phyloP scores from a whole-genome alignment of 2,888 invertebrate species.

The Teleogryllus oceanicus region DNA sequence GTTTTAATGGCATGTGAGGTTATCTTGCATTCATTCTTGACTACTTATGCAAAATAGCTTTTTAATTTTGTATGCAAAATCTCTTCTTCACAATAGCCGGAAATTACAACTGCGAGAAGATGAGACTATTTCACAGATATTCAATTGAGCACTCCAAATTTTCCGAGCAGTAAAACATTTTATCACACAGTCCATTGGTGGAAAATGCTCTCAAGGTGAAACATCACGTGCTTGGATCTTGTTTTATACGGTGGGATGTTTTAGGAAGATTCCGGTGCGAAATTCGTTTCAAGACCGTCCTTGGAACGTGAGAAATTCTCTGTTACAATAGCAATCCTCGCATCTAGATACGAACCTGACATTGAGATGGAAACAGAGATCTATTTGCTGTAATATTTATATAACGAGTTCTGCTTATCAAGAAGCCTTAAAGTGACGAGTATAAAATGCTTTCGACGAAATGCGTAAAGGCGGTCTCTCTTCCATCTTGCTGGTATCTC shows the following conservation, averaged over 20 bases:
- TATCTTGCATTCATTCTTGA: too few species aligned
- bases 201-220: not conserved
- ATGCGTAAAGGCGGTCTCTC: too few species aligned
- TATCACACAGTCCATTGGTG: conserved; percentile 1
- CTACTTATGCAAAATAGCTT: too few species aligned
- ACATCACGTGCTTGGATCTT: not conserved
- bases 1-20: too few species aligned
- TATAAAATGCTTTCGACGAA: too few species aligned
- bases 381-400: not conserved
- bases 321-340: not conserved
- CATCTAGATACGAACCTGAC: not conserved
- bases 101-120: too few species aligned
- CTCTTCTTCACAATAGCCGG: too few species aligned
- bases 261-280: conserved; percentile 2
- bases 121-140: too few species aligned
- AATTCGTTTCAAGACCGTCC: not conserved
- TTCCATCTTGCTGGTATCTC: too few species aligned
- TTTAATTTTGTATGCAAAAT: too few species aligned
- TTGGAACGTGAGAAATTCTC: not conserved
- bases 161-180: not conserved
- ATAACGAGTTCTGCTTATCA: not conserved
- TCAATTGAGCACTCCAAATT: too few species aligned
- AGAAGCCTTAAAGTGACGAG: too few species aligned
- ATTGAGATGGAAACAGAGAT: not conserved
- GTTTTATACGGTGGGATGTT: not conserved